Evolutionary conservation across 2,888 invertebrate genomes (phyloP).

Genomic region (Pemphredon lugubris): DNA sequence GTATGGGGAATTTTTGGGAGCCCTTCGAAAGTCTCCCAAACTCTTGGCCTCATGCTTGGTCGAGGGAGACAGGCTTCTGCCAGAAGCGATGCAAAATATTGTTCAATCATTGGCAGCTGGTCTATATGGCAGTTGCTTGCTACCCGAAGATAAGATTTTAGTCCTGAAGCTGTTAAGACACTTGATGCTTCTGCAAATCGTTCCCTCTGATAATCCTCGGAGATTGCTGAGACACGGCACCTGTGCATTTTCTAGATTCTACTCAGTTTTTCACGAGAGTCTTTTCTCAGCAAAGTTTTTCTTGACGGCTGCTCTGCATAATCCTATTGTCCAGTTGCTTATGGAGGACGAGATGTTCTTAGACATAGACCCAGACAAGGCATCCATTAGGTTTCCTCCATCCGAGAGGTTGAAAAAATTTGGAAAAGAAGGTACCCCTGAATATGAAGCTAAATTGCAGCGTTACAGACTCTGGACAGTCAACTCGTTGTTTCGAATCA

Average conservation of each 20-base stretch:
- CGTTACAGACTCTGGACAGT: slow-evolving; percentile 91
- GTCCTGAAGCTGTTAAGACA: slow-evolving; percentile 86
- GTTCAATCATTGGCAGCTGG: slow-evolving; percentile 85
- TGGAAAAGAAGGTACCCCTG: slow-evolving; percentile 88
- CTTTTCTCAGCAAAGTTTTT: slow-evolving; percentile 96
- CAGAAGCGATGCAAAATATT: slow-evolving; percentile 81
- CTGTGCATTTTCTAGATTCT: slow-evolving; percentile 93
- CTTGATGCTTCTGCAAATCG: slow-evolving; percentile 88
- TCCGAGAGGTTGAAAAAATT: slow-evolving; percentile 86
- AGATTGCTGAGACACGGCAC: slow-evolving; percentile 91
- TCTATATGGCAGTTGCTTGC: slow-evolving; percentile 88
- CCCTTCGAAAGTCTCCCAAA: slow-evolving; percentile 86
- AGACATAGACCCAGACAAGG: slow-evolving; percentile 95
- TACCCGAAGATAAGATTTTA: slow-evolving; percentile 88
- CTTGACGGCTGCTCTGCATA: slow-evolving; percentile 94
- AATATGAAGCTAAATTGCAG: slow-evolving; percentile 88
- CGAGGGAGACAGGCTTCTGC: slow-evolving; percentile 84
- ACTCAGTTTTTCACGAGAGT: slow-evolving; percentile 93
- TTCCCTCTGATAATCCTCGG: slow-evolving; percentile 86
- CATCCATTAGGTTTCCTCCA: slow-evolving; percentile 85
- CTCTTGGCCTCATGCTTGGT: slow-evolving; percentile 87
- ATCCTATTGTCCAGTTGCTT: slow-evolving; percentile 94
- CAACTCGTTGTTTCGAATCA: slow-evolving; percentile 89
- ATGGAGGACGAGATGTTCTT: slow-evolving; percentile 95
- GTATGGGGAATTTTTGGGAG: slow-evolving; percentile 87